Evolutionary conservation across 2,797 vertebrate genomes (phyloP), one percentile per base, ranked within the genome.

Genomic region (Tenualosa ilisha): DNA sequence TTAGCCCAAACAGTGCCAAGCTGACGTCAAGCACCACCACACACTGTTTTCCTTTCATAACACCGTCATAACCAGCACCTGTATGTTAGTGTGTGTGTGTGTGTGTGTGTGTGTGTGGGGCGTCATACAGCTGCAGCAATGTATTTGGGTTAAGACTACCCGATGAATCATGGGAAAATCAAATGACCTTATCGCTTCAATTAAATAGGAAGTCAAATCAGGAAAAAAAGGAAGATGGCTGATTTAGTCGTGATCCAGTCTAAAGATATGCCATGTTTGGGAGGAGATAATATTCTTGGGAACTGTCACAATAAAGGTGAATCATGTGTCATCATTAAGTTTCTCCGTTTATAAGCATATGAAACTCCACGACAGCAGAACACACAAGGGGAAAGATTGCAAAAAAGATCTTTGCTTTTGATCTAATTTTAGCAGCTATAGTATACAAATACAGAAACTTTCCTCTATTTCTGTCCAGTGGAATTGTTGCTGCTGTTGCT

Each of bases 81-180:
- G 63, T 63, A 22, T 63, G 59, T 24, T 4, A 1, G 59, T 63
- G 59, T 24, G 63, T 65, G 63, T 65, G 63, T 68, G 63, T 68
- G 68, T 75, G 68, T 75, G 68, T 40, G 68, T 75, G 68, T 68
- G 63, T 68, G 24, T 68, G 63, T 68, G 24, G 24, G 61, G 6
- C 3, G 68, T 75, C 37, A 40, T 75, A 40, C 68, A 40, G 31
- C 31, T 75, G 40, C 68, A 37, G 37, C 17, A 75, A 75, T 40
- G 68, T 12, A 72, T 26, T 31, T 37, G 65, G 26, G 12, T 37
- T 15, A 31, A 31, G 65, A 12, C 26, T 17, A 11, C 31, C 65
- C 68, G 4, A 12, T 40, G 15, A 75, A 40, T 13, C 31, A 12
- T 13, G 31, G 68, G 31, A 75, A 26, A 40, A 12, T 40, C 31